These are phyloP conservation scores for Laothoe populi DNA, from an alignment of 2,888 invertebrate genomes.

Conservation along the genomic window DNA sequence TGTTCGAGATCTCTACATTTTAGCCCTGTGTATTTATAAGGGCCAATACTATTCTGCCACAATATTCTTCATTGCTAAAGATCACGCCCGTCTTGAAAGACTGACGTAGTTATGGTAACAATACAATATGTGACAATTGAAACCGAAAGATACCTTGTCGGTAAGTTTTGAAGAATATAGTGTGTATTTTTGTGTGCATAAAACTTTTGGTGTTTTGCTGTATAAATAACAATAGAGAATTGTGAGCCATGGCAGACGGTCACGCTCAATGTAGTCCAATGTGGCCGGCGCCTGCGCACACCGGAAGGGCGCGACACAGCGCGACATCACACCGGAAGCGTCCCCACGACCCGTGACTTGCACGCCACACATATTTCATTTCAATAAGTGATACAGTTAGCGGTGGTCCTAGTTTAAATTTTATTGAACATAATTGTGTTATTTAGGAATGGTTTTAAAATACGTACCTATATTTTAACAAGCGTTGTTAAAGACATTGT, in stretches of 20 bases:
- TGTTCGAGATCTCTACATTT: no score
- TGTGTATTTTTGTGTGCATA: conserved; percentile 27
- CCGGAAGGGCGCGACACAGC: conserved; percentile 82
- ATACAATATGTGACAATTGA: no score
- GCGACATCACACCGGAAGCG: conserved; percentile 68
- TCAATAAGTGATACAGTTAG: conserved; percentile 13
- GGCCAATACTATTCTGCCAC: no score
- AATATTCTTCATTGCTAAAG: no score
- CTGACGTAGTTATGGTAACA: no score
- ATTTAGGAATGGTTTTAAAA: not conserved
- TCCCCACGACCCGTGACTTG: conserved; percentile 74
- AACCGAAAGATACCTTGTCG: not conserved
- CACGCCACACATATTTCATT: conserved; percentile 52
- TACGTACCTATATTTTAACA: not conserved
- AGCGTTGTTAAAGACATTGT: not conserved
- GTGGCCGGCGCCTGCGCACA: conserved; percentile 64
- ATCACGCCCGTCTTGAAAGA: no score
- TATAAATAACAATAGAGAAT: conserved; percentile 70
- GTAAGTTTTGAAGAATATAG: not conserved
- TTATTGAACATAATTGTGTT: not conserved
- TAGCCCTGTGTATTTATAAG: no score
- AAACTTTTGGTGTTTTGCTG: conserved; percentile 38
- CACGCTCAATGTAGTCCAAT: conserved; percentile 59
- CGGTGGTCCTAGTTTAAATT: conserved; percentile 4
- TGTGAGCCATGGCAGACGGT: conserved; percentile 58